These are phyloP conservation scores for Stenichneumon culpator DNA, from an alignment of 2,888 invertebrate species.

Conservation along the genomic window DNA sequence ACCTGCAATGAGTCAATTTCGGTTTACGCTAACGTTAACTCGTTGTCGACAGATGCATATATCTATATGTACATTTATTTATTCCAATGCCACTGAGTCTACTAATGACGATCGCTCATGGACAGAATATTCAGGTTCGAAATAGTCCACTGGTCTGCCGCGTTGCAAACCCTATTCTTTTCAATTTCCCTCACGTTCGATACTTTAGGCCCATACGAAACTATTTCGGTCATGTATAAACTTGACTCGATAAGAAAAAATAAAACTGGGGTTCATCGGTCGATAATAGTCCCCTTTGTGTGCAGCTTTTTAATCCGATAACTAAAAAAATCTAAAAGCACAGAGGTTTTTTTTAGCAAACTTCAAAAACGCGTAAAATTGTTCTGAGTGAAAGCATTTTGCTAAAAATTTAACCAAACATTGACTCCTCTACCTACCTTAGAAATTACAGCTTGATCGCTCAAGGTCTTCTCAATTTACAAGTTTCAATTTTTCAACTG, in stretches of 20 bases:
- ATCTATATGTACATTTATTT: not conserved
- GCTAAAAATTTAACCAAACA: no score
- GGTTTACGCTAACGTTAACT: slow-evolving; percentile 12
- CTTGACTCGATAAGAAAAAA: not conserved
- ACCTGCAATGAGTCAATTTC: slow-evolving; percentile 20
- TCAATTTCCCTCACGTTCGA: not conserved
- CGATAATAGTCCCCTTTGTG: no score
- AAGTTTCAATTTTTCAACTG: no score
- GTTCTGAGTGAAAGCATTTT: no score
- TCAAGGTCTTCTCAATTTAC: no score
- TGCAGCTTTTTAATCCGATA: no score
- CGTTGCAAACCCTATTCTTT: not conserved
- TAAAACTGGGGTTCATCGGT: not conserved
- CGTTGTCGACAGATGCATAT: slow-evolving; percentile 3
- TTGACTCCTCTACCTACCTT: no score
- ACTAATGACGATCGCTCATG: not conserved
- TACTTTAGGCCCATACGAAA: not conserved
- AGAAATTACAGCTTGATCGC: no score
- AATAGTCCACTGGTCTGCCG: not conserved
- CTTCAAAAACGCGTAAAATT: no score
- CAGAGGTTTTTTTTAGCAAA: no score
- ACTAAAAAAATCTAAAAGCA: no score
- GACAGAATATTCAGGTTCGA: not conserved
- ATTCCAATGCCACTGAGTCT: not conserved
- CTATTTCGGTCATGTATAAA: not conserved